phyloP scores from a whole-genome alignment of 2,888 invertebrate genomes.

The Platerodrilus igneus region DNA sequence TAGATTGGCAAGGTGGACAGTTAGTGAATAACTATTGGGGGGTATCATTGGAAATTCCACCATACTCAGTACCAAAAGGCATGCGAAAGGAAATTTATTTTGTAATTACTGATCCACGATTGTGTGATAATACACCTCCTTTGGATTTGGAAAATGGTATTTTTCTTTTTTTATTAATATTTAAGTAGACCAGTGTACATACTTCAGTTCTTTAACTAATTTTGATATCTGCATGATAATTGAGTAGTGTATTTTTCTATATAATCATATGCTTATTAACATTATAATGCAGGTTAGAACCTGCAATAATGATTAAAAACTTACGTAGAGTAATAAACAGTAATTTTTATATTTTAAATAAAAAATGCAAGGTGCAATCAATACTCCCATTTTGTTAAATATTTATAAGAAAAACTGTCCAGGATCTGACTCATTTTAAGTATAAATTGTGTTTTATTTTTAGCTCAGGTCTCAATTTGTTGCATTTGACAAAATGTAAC shows the following conservation, averaged over 20 bases:
- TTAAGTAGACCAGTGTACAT: constrained; percentile 35
- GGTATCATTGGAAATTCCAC: constrained; percentile 83
- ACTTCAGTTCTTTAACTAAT: constrained; percentile 13
- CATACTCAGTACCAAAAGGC: constrained; percentile 79
- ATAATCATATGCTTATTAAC: not conserved
- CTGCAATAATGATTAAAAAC: too few relatives aligned
- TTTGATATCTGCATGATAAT: not conserved
- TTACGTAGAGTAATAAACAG: too few relatives aligned
- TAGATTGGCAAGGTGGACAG: constrained; percentile 75
- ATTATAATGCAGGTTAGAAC: constrained; percentile 31
- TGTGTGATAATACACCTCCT: constrained; percentile 70
- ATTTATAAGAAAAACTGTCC: too few relatives aligned
- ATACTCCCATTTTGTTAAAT: too few relatives aligned
- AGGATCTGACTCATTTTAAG: too few relatives aligned
- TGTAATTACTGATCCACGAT: constrained; percentile 77
- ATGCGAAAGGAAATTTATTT: constrained; percentile 90
- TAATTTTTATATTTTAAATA: too few relatives aligned
- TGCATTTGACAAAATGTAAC: too few relatives aligned
- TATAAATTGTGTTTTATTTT: too few relatives aligned
- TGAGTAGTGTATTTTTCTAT: not conserved
- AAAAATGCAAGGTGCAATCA: too few relatives aligned
- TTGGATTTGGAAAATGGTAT: constrained; percentile 87
- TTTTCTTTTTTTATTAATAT: constrained; percentile 31
- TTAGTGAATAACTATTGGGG: constrained; percentile 86
- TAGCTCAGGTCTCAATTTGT: too few relatives aligned